Base-by-base conservation (phyloP, 2,888 invertebrate genomes). In the Copidosoma aretas region DNA sequence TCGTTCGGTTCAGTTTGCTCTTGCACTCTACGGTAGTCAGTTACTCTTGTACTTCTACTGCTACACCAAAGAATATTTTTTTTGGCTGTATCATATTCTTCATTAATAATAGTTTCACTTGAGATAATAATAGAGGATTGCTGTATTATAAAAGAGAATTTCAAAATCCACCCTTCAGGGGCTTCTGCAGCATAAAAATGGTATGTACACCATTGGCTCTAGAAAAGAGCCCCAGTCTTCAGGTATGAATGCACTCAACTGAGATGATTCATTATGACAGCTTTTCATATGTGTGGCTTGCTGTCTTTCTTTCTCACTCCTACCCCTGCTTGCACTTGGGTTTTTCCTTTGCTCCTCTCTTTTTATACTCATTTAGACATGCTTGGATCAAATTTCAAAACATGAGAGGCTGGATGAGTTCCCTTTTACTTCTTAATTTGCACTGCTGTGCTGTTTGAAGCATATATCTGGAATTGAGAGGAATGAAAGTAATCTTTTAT, bases 201-300 rank as follows among this genome's bases (percentile, higher is more conserved):
- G 82, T 82, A 82, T 73, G 82, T 82, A 76, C 71, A 74, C 72
- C 74, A 72, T 19, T 54, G 39, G 60, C 56, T 64, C 19, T 68
- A 69, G 32, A 32, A 32, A 8, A 32, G 62, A 61, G 74, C 72
- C 75, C 68, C 68, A 68, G 51, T 69, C 72, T 69, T 71, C 80
- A 81, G 81, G 82, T 82, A 81, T 73, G 74, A 78, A 77, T 78
- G 79, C 81, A 66, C 57, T 74, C 75, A 71, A 73, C 77, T 72
- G 76, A 76, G 76, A 78, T 82, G 77, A 83, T 82, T 79, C 78
- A 74, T 78, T 80, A 80, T 79, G 83, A 82, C 83, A 82, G 83
- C 82, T 82, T 81, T 79, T 82, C 81, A 80, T 82, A 71, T 24
- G 77, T 79, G 21, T 15, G 39, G 78, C 78, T 80, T 78, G 70